These are phyloP conservation scores for Parnassius orleans DNA, from an alignment of 2,888 invertebrate species.

Conservation along the genomic window DNA sequence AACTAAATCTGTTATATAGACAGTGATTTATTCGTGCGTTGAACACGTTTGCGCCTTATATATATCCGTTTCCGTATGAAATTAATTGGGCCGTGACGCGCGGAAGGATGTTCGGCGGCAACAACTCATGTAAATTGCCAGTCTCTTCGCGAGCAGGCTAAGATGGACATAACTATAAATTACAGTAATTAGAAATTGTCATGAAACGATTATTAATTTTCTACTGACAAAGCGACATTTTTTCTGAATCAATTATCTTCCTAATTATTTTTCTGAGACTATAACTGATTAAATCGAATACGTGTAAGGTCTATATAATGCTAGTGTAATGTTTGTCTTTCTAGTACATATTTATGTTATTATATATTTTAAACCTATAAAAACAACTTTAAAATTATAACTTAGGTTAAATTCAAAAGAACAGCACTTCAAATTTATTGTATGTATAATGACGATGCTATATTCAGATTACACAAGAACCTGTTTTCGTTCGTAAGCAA, in stretches of 20 bases:
- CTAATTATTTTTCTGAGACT: background rate
- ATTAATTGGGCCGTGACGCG: slow-evolving; percentile 74
- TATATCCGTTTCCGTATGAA: slow-evolving; percentile 77
- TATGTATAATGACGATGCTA: no score
- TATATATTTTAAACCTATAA: no score
- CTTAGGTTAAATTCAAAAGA: no score
- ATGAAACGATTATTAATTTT: background rate
- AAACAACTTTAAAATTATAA: no score
- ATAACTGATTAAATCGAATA: no score
- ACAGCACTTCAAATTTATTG: no score
- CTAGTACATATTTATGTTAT: no score
- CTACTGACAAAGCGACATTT: background rate
- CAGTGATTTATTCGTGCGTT: slow-evolving; percentile 61
- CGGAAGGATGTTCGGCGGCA: slow-evolving; percentile 74
- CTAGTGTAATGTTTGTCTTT: no score
- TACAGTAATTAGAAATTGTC: background rate
- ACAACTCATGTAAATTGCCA: slow-evolving; percentile 75
- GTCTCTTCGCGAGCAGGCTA: slow-evolving; percentile 36
- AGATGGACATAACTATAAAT: slow-evolving; percentile 35
- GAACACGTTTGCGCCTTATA: slow-evolving; percentile 68
- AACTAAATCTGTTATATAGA: slow-evolving; percentile 31
- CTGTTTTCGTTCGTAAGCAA: no score
- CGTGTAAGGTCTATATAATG: no score
- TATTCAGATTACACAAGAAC: no score
- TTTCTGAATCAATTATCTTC: background rate